phyloP scores from a whole-genome alignment of 2,113 vertebrate genomes.

The Aspiorhynchus laticeps region DNA sequence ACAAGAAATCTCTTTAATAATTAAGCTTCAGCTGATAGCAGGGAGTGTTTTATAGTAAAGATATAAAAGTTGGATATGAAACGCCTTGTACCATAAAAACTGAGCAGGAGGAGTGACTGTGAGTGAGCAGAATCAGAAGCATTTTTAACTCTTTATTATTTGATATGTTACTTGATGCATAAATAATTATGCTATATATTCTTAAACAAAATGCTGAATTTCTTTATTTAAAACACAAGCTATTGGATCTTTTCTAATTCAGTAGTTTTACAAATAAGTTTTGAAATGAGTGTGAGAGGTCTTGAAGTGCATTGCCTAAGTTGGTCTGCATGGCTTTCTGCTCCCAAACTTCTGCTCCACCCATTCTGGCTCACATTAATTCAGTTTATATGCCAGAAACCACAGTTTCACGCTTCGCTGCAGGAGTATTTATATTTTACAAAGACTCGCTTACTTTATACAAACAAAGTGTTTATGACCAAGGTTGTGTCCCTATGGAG shows the following conservation, averaged over 20 bases:
- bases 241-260: not conserved
- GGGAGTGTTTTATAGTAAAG: not conserved
- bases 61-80: not conserved
- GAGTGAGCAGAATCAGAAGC: not conserved
- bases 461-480: not conserved
- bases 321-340: not conserved
- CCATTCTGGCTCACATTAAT: not conserved
- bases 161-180: not conserved
- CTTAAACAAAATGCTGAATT: not conserved
- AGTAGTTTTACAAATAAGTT: not conserved
- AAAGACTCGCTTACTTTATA: constrained; percentile 1
- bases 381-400: not conserved
- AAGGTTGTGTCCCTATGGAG: not conserved
- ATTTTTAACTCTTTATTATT: not conserved
- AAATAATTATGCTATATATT: not conserved
- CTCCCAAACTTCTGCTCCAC: not conserved
- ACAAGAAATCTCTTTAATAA: not conserved
- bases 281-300: not conserved
- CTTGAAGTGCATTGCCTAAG: not conserved
- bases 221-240: not conserved
- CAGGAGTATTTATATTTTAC: constrained; percentile 4
- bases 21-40: not conserved
- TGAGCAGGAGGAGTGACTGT: not conserved
- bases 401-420: not conserved
- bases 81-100: not conserved